Evolutionary conservation across 2,797 vertebrate genomes (phyloP).

Genomic region (Aplochiton taeniatus): DNA sequence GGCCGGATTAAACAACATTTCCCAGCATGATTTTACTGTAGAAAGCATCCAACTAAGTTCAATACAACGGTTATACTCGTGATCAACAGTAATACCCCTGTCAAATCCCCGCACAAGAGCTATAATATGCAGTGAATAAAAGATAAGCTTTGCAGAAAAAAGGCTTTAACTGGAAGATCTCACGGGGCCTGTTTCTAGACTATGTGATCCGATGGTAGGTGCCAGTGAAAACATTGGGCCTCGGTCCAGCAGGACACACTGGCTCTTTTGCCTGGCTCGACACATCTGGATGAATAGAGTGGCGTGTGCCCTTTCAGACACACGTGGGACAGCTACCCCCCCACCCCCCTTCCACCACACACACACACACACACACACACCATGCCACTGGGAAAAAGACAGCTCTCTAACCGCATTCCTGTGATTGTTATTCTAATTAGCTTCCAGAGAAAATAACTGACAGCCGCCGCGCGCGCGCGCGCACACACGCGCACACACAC

Average conservation of each 20-base stretch:
- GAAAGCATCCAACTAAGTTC: too few relatives aligned
- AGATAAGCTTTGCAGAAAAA: slow-evolving; percentile 37
- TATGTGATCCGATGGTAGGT: slow-evolving; percentile 49
- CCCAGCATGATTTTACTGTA: too few relatives aligned
- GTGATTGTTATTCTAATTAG: slow-evolving; percentile 81
- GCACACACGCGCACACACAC: slow-evolving; percentile 15
- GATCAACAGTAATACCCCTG: slow-evolving; percentile 23
- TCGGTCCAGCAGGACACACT: slow-evolving; percentile 51
- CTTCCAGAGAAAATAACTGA: slow-evolving; percentile 50
- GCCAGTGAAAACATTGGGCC: slow-evolving; percentile 56
- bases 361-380: slow-evolving; percentile 4
- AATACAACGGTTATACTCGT: too few relatives aligned
- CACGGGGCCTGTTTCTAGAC: slow-evolving; percentile 50
- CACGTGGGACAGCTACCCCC: slow-evolving; percentile 61
- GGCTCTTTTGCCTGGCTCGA: slow-evolving; percentile 64
- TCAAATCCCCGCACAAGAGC: slow-evolving; percentile 27
- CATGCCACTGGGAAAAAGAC: slow-evolving; percentile 65
- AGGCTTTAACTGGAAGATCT: slow-evolving; percentile 37
- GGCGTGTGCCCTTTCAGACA: slow-evolving; percentile 71
- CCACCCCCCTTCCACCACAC: slow-evolving; percentile 38
- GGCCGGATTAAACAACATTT: not conserved
- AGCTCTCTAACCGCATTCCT: slow-evolving; percentile 72
- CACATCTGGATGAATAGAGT: slow-evolving; percentile 79
- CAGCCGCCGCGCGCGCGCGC: not conserved
- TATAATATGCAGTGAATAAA: slow-evolving; percentile 44